phyloP scores from a whole-genome alignment of 2,113 vertebrate genomes.

The Heterotilapia buettikoferi region DNA sequence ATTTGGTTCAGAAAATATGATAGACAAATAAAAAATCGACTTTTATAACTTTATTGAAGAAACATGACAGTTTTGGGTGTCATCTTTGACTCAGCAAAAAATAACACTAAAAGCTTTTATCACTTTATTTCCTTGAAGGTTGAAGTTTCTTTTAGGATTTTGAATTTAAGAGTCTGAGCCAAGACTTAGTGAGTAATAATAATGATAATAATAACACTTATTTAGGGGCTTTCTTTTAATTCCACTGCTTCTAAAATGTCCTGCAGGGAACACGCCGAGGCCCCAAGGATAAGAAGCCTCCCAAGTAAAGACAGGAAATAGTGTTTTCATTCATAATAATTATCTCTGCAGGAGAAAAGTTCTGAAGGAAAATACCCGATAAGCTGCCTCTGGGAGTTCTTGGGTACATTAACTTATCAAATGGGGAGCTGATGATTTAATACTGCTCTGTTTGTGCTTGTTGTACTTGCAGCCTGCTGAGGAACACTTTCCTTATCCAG shows the following conservation, averaged over 20 bases:
- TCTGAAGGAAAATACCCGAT: background rate
- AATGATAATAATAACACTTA: background rate
- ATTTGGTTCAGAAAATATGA: background rate
- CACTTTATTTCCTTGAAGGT: background rate
- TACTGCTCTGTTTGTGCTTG: background rate
- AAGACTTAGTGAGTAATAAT: background rate
- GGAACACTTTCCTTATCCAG: slow-evolving; percentile 10
- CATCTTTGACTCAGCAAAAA: background rate
- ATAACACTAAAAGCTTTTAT: background rate
- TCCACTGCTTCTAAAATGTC: background rate
- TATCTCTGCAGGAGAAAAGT: background rate
- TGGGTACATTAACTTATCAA: background rate
- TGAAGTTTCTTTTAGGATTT: background rate
- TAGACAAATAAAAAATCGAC: background rate
- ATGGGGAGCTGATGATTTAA: background rate
- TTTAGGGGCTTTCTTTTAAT: background rate
- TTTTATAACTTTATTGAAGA: background rate
- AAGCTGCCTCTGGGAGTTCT: background rate
- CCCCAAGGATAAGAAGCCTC: background rate
- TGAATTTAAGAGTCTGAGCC: background rate
- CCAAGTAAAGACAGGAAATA: background rate
- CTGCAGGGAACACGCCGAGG: background rate
- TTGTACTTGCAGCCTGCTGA: background rate
- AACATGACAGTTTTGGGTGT: background rate
- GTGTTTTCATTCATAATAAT: background rate